These are phyloP conservation scores for Dipodomys ordii DNA, from an alignment of 2,113 vertebrate species.

Conservation along the genomic window DNA sequence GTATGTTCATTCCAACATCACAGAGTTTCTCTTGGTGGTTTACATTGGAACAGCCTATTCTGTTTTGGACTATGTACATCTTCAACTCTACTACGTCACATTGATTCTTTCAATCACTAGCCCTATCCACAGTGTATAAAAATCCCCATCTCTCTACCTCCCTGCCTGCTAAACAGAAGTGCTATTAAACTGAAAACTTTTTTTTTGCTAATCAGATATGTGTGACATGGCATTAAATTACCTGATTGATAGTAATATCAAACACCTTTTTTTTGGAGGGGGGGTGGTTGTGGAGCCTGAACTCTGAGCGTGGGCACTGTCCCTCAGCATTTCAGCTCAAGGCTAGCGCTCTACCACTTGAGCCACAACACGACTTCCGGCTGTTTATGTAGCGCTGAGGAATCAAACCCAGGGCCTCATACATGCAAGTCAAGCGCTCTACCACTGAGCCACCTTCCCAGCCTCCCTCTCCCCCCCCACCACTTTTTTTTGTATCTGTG, in stretches of 20 bases:
- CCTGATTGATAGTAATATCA: background rate
- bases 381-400: too few species aligned
- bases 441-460: too few species aligned
- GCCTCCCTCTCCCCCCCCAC: too few species aligned
- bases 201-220: background rate
- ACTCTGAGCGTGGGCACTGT: too few species aligned
- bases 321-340: too few species aligned
- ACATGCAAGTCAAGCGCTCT: too few species aligned
- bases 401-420: too few species aligned
- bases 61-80: background rate
- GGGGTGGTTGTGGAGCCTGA: background rate
- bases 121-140: background rate
- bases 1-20: background rate
- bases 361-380: too few species aligned
- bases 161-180: background rate
- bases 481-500: too few species aligned
- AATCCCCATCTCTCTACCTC: background rate
- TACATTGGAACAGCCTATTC: background rate
- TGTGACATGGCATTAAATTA: background rate
- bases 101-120: background rate
- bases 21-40: background rate
- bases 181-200: background rate
- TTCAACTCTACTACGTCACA: background rate
- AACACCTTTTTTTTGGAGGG: background rate
- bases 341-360: too few species aligned